These are phyloP conservation scores for Taphrorychus bicolor DNA, from an alignment of 2,888 invertebrate species.

Conservation along the genomic window DNA sequence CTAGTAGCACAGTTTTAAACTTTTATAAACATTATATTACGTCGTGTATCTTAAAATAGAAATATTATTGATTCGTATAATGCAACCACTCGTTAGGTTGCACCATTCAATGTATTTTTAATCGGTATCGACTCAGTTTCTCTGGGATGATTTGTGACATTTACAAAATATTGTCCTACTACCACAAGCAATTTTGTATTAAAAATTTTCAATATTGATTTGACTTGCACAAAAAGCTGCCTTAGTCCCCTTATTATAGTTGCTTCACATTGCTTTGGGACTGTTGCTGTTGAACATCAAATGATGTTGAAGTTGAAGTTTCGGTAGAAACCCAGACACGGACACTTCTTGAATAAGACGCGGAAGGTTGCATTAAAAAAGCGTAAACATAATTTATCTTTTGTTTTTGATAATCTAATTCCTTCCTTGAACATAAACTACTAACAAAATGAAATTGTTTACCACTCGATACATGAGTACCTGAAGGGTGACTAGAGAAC, in stretches of 20 bases:
- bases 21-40: neutral
- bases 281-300: too few species aligned
- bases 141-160: neutral
- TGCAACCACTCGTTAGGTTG: neutral
- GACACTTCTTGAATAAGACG: constrained; percentile 3
- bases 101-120: neutral
- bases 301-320: neutral
- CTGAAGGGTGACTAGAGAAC: too few species aligned
- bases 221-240: too few species aligned
- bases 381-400: neutral
- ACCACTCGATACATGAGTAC: neutral
- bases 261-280: too few species aligned
- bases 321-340: neutral
- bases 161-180: too few species aligned
- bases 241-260: too few species aligned
- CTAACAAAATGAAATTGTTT: neutral
- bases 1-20: too few species aligned
- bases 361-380: neutral
- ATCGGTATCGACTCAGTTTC: neutral
- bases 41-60: neutral
- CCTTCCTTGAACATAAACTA: neutral
- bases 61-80: neutral
- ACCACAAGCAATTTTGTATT: too few species aligned
- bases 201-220: too few species aligned
- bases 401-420: constrained; percentile 13